These are phyloP conservation scores for Zoanthus sociatus DNA, from an alignment of 92 coral and sea anemone species.

Conservation along the genomic window DNA sequence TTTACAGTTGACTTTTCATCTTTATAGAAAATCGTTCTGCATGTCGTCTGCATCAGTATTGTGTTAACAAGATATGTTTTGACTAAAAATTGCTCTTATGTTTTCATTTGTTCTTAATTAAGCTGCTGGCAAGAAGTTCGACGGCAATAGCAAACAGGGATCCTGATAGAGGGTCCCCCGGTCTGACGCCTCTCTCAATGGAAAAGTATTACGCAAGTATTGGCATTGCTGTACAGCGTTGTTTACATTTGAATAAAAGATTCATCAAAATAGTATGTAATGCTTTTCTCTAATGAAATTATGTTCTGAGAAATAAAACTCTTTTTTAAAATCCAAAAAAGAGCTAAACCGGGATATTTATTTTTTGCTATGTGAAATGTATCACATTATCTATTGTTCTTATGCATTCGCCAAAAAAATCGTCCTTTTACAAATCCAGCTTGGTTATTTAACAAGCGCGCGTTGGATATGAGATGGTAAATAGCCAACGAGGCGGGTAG, in stretches of 20 bases:
- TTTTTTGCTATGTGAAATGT: background rate
- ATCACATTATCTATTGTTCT: background rate
- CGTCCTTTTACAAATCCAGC: conserved; percentile 2
- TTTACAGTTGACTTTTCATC: conserved; percentile 12
- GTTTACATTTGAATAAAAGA: background rate
- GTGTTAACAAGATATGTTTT: background rate
- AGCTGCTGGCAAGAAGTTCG: too few species aligned
- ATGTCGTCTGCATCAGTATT: background rate
- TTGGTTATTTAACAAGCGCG: too few species aligned
- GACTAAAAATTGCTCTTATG: background rate
- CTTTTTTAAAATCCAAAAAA: background rate
- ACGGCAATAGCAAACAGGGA: too few species aligned
- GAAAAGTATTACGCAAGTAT: background rate
- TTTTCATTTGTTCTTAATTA: background rate
- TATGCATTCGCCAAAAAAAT: background rate
- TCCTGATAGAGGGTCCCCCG: background rate
- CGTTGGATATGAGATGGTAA: too few species aligned
- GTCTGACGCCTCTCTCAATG: conserved; percentile 20
- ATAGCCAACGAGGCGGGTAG: too few species aligned
- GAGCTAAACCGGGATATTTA: background rate
- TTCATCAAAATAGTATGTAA: background rate
- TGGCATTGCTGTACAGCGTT: conserved; percentile 10
- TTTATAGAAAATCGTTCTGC: conserved; percentile 7
- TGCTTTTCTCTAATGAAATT: background rate
- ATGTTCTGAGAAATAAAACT: background rate